These are phyloP conservation scores for Monochamus saltuarius DNA, from an alignment of 1,140 invertebrate species.

Conservation along the genomic window DNA sequence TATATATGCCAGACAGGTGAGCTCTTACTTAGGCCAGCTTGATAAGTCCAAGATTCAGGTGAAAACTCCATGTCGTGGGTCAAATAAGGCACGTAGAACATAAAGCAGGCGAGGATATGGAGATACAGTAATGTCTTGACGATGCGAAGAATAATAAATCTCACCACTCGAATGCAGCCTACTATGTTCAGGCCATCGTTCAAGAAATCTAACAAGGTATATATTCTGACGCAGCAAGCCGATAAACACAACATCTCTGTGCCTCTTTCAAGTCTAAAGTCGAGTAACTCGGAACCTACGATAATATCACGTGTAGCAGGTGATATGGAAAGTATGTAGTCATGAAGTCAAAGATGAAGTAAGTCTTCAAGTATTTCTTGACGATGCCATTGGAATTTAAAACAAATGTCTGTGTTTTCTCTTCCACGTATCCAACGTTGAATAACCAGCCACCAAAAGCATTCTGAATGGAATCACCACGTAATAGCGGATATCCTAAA, in stretches of 20 bases:
- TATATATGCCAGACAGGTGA: constrained; percentile 1
- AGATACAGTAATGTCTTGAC: constrained; percentile 10
- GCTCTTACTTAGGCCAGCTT: neutral
- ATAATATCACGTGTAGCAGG: no score
- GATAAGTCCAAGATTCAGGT: constrained; percentile 18
- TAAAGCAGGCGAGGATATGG: constrained; percentile 14
- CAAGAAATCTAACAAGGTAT: constrained; percentile 14
- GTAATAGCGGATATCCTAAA: no score
- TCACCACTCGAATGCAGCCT: neutral
- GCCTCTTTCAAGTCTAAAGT: neutral
- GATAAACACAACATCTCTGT: neutral
- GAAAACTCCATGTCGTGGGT: neutral
- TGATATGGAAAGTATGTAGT: no score
- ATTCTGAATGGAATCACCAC: neutral
- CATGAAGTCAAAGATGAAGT: constrained; percentile 21
- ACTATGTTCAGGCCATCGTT: constrained; percentile 15
- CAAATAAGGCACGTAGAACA: constrained; percentile 17
- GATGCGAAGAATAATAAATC: constrained; percentile 9
- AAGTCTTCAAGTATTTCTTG: constrained; percentile 21
- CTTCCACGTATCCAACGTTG: constrained; percentile 21
- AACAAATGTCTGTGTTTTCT: constrained; percentile 21
- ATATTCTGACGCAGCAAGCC: neutral
- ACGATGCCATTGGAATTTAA: constrained; percentile 18
- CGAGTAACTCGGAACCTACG: neutral
- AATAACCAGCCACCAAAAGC: constrained; percentile 8